These are phyloP conservation scores for Amphipyra tragopoginis DNA, from an alignment of 2,888 invertebrate species.

Conservation along the genomic window DNA sequence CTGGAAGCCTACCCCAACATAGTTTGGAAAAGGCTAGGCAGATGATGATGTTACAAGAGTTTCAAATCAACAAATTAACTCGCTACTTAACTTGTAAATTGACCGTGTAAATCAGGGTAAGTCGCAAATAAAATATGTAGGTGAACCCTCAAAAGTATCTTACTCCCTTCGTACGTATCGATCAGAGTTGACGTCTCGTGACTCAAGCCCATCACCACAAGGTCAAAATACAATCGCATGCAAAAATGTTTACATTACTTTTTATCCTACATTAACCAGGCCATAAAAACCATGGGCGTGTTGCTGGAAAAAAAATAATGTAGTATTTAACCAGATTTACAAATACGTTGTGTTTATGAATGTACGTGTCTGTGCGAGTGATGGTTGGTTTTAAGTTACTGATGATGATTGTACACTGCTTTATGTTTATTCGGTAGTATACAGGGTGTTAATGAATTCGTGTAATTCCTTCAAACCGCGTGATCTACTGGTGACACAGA, in stretches of 20 bases:
- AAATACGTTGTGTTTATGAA: slow-evolving; percentile 1
- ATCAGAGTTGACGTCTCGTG: slow-evolving; percentile 43
- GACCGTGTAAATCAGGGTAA: no score
- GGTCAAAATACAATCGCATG: slow-evolving; percentile 53
- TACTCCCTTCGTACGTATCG: slow-evolving; percentile 30
- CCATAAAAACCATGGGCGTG: slow-evolving; percentile 40
- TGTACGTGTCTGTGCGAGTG: not conserved
- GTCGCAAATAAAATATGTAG: not conserved
- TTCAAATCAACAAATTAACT: no score
- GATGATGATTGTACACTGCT: not conserved
- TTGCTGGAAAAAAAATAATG: slow-evolving; percentile 12
- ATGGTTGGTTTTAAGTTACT: not conserved
- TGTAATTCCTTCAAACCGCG: no score
- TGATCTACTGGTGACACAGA: no score
- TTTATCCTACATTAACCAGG: slow-evolving; percentile 26
- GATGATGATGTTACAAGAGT: no score
- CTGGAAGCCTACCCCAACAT: no score
- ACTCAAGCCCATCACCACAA: slow-evolving; percentile 43
- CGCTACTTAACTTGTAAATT: no score
- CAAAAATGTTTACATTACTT: slow-evolving; percentile 49
- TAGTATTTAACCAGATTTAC: slow-evolving; percentile 4
- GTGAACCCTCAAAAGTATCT: slow-evolving; percentile 3
- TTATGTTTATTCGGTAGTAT: not conserved
- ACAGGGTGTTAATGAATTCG: no score
- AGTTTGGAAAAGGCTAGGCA: no score